Evolutionary conservation across 2,888 invertebrate genomes (phyloP), one percentile per base, ranked within the genome.

Genomic region (Gnatocerus cornutus): DNA sequence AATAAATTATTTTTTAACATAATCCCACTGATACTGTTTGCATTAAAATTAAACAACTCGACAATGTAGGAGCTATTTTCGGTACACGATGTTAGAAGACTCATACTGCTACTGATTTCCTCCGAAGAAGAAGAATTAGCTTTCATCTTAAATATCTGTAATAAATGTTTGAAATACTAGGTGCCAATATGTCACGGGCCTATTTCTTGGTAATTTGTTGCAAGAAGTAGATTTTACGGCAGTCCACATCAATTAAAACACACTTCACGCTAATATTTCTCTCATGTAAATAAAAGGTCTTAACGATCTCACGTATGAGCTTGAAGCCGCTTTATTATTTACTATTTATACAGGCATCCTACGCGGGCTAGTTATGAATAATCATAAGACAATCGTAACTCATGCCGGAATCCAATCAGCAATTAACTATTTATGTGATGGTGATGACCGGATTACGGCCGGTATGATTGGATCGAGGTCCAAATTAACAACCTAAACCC

Each of bases 191-290:
- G 64, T 64, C 64, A 64, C 55, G 55, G 55, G 14, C 10, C 55
- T 53, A 53, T 46, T 46, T 45, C n/a, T n/a, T 21, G 21, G 21
- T 3, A 21, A 21, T 21, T 21, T 4, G 2, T 4, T 3, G 21
- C 21, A 21, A 21, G 21, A 56, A 71, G 64, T 63, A 43, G 64
- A 71, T 67, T 68, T 69, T 66, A 64, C 69, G 62, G 69, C 72
- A 66, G 70, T 68, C 62, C 41, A 58, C 68, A 72, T 68, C 70
- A 69, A 72, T 72, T 72, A 72, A 68, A 70, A 70, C 65, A 62
- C 65, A 68, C 70, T 70, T 67, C 70, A 65, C 56, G 62, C 68
- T 68, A 68, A 70, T 72, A 68, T 62, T 68, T 69, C 52, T 59
- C 30, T 52, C 53, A 43, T 69, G 61, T 65, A 69, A 69, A 65